These are phyloP conservation scores for Goniozus legneri DNA, from an alignment of 1,140 invertebrate genomes.

Conservation along the genomic window DNA sequence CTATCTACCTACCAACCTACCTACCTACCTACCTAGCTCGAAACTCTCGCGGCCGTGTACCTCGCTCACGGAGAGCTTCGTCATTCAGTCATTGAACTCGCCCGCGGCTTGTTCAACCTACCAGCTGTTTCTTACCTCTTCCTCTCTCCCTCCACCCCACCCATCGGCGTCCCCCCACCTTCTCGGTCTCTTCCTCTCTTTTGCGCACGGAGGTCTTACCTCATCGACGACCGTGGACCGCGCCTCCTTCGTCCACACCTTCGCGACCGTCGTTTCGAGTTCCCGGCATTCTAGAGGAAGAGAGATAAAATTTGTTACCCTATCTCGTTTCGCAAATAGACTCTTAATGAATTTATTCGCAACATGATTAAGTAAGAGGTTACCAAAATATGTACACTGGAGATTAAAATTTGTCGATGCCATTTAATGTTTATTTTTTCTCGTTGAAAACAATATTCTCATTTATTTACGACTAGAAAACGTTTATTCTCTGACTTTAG, in stretches of 20 bases:
- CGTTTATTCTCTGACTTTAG: no score
- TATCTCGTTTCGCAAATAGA: neutral
- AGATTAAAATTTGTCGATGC: neutral
- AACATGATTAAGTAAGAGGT: no score
- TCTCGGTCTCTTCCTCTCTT: conserved; percentile 6
- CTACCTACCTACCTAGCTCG: conserved; percentile 32
- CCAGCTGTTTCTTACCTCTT: conserved; percentile 50
- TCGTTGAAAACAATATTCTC: no score
- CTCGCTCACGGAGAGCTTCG: conserved; percentile 8
- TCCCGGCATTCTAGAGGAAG: neutral
- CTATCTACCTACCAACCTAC: conserved; percentile 28
- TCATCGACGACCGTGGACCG: neutral
- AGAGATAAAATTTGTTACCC: neutral
- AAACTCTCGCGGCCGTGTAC: conserved; percentile 7
- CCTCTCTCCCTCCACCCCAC: conserved; percentile 12
- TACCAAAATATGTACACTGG: no score
- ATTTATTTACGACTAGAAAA: no score
- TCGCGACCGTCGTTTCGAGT: neutral
- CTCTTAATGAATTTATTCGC: no score
- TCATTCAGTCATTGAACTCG: conserved; percentile 50
- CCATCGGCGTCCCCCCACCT: conserved; percentile 5
- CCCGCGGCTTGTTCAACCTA: conserved; percentile 40
- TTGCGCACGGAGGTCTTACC: no score
- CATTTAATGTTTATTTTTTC: neutral
- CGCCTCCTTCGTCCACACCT: neutral